Evolutionary conservation across 2,888 invertebrate species (phyloP).

Genomic region (Neelides folsomi): DNA sequence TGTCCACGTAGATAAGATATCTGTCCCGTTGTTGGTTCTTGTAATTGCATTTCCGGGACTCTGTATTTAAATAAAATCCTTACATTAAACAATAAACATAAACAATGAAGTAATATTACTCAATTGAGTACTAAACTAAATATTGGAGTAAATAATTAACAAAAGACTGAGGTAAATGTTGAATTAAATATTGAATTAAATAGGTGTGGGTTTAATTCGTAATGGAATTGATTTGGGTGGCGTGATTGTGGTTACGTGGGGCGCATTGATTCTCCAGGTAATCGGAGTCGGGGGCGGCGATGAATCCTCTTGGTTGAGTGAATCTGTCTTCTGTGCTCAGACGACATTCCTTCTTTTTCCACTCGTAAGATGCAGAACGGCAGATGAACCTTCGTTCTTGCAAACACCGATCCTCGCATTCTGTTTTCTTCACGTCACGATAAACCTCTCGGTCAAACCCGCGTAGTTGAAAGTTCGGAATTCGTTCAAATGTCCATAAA

Average conservation of each 20-base stretch:
- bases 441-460: conserved; percentile 36
- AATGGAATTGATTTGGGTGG: too few species aligned
- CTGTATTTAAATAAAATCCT: conserved; percentile 22
- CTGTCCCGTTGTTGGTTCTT: conserved; percentile 36
- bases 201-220: too few species aligned
- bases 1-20: conserved; percentile 39
- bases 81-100: neutral
- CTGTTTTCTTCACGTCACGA: conserved; percentile 36
- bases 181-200: too few species aligned
- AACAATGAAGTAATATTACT: too few species aligned
- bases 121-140: too few species aligned
- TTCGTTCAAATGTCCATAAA: conserved; percentile 42
- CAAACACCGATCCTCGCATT: conserved; percentile 42
- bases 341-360: conserved; percentile 39
- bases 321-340: conserved; percentile 42
- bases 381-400: conserved; percentile 42
- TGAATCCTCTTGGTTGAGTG: conserved; percentile 41
- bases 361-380: conserved; percentile 43
- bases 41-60: conserved; percentile 37
- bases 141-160: too few species aligned
- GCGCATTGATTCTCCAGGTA: conserved; percentile 46
- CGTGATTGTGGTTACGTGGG: conserved; percentile 35
- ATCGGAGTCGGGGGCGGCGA: conserved; percentile 39
- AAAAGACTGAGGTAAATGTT: too few species aligned
- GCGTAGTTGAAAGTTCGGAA: conserved; percentile 40